Evolutionary conservation across 2,797 vertebrate species (phyloP).

Genomic region (Falco berigora): DNA sequence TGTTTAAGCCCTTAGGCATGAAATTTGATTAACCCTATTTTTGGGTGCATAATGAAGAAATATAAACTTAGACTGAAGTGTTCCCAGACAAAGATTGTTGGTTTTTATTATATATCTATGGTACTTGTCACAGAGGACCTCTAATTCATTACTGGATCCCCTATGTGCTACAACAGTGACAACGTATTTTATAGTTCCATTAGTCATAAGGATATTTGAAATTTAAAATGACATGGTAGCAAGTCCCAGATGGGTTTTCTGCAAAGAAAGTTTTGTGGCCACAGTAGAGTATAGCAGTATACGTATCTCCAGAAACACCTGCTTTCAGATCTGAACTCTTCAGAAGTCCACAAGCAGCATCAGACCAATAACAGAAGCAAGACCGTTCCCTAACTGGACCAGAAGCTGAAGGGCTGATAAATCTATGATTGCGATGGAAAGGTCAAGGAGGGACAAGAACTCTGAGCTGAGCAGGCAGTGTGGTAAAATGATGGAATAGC

Average conservation of each 20-base stretch:
- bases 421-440: not conserved
- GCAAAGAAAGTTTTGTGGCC: not conserved
- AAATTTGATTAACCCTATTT: conserved; percentile 14
- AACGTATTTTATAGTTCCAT: conserved; percentile 10
- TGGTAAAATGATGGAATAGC: not conserved
- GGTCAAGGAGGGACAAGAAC: not conserved
- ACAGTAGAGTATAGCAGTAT: not conserved
- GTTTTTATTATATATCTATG: not conserved
- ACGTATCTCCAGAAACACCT: not conserved
- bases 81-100: not conserved
- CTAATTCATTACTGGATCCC: not conserved
- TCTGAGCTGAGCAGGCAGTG: not conserved
- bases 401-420: not conserved
- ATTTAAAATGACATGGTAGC: not conserved
- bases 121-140: not conserved
- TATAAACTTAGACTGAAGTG: not conserved
- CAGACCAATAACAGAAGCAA: not conserved
- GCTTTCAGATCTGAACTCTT: not conserved
- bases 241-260: not conserved
- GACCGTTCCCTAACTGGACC: not conserved
- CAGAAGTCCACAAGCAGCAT: not conserved
- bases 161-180: not conserved
- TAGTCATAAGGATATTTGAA: not conserved
- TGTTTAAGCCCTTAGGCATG: not conserved
- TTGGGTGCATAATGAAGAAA: not conserved